Conservation (phyloP, 2,888 invertebrate species). For the Caradrina clavipalpis region DNA sequence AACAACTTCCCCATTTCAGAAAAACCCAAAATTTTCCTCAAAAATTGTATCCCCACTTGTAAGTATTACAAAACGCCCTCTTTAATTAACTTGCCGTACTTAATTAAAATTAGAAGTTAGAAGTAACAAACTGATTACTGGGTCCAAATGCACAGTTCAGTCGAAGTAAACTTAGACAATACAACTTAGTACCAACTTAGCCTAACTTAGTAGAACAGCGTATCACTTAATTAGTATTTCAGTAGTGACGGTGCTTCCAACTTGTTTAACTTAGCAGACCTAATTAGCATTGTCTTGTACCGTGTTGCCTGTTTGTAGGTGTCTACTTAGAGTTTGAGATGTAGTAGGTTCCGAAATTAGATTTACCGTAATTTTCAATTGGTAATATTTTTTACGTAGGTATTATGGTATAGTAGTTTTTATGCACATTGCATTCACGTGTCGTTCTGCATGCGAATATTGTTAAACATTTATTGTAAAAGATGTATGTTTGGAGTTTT, state of each 20-base stretch:
- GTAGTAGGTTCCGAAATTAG: not conserved
- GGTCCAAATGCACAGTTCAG: conserved; percentile 30
- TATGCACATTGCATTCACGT: too few species aligned
- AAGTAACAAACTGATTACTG: conserved; percentile 25
- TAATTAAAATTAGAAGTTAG: conserved; percentile 37
- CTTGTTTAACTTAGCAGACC: conserved; percentile 83
- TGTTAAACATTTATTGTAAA: too few species aligned
- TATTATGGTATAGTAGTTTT: too few species aligned
- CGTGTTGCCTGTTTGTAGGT: conserved; percentile 35
- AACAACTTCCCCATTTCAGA: not conserved
- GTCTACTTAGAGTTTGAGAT: conserved; percentile 10
- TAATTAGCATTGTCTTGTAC: conserved; percentile 79
- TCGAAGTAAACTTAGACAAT: conserved; percentile 73
- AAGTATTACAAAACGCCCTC: conserved; percentile 7
- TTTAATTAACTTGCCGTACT: conserved; percentile 15
- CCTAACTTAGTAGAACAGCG: conserved; percentile 68
- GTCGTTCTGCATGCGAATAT: too few species aligned
- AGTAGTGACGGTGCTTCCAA: conserved; percentile 71
- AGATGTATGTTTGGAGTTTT: too few species aligned
- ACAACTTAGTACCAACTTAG: conserved; percentile 79
- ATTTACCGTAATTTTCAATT: too few species aligned
- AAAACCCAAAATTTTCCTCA: not conserved
- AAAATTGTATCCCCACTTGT: not conserved
- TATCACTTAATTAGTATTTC: conserved; percentile 81
- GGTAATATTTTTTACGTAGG: too few species aligned